Conservation (phyloP, 2,797 vertebrate species). For the Carcharodon carcharias region DNA sequence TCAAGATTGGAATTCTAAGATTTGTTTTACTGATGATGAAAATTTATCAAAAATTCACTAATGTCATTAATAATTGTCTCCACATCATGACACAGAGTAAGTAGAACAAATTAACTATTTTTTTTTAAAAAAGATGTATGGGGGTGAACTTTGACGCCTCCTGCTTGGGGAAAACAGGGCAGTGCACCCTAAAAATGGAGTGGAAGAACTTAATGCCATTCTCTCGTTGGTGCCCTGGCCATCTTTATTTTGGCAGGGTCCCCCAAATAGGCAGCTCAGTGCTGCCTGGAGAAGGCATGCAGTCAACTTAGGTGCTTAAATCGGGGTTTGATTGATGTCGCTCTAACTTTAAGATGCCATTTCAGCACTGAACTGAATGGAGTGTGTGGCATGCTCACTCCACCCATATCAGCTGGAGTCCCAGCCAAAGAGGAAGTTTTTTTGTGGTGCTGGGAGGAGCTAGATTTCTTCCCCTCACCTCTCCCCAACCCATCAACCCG, state of each 20-base stretch:
- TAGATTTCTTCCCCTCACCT: neutral
- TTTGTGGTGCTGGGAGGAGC: neutral
- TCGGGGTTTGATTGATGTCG: neutral
- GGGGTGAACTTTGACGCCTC: neutral
- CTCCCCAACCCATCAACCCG: no score
- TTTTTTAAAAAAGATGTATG: neutral
- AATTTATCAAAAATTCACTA: neutral
- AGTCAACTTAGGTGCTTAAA: neutral
- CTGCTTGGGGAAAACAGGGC: neutral
- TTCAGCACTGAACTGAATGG: neutral
- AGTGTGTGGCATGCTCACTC: neutral
- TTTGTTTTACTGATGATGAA: neutral
- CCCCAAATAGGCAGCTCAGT: neutral
- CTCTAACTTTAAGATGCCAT: neutral
- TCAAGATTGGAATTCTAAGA: neutral
- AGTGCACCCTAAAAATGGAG: neutral
- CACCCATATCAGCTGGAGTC: neutral
- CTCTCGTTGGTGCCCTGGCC: neutral
- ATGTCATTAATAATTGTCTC: neutral
- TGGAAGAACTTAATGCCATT: neutral
- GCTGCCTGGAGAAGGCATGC: neutral
- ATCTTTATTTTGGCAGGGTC: neutral
- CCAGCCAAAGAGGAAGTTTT: no score
- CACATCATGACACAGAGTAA: neutral
- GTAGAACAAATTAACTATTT: neutral